phyloP scores from a whole-genome alignment of 2,888 invertebrate species.

The Cephus spinipes region DNA sequence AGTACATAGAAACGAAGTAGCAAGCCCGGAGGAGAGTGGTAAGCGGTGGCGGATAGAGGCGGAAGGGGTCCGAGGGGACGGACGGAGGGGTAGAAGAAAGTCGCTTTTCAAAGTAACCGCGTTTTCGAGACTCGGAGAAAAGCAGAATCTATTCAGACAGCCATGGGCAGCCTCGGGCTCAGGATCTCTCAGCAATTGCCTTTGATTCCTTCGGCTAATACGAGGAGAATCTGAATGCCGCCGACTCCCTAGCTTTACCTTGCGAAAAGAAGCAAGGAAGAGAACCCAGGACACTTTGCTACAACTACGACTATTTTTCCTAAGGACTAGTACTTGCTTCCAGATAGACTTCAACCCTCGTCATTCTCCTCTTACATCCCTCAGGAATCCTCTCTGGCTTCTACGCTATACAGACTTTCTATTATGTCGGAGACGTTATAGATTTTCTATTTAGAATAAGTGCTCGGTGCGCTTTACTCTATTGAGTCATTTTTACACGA shows the following conservation, averaged over 20 bases:
- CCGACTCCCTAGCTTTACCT: background rate
- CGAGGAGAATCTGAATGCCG: conserved; percentile 37
- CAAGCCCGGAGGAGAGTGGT: background rate
- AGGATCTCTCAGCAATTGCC: conserved; percentile 41
- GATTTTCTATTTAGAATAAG: conserved; percentile 5
- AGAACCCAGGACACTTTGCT: background rate
- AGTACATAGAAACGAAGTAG: background rate
- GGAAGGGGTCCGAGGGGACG: conserved; percentile 6
- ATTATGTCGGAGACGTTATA: background rate
- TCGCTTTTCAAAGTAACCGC: conserved; percentile 6
- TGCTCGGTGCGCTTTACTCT: background rate
- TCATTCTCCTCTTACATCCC: background rate
- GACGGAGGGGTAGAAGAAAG: conserved; percentile 5
- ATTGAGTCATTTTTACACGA: background rate
- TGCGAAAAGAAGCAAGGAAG: background rate
- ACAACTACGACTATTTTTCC: background rate
- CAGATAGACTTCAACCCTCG: background rate
- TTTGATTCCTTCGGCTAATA: conserved; percentile 43
- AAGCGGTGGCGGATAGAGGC: conserved; percentile 16
- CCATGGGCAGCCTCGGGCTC: conserved; percentile 23
- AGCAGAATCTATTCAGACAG: conserved; percentile 31
- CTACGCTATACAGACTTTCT: background rate
- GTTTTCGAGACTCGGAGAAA: conserved; percentile 13
- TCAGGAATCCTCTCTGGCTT: background rate
- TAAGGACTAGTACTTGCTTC: background rate